Base-by-base conservation (phyloP, 2,797 vertebrate species). In the Esox lucius region DNA sequence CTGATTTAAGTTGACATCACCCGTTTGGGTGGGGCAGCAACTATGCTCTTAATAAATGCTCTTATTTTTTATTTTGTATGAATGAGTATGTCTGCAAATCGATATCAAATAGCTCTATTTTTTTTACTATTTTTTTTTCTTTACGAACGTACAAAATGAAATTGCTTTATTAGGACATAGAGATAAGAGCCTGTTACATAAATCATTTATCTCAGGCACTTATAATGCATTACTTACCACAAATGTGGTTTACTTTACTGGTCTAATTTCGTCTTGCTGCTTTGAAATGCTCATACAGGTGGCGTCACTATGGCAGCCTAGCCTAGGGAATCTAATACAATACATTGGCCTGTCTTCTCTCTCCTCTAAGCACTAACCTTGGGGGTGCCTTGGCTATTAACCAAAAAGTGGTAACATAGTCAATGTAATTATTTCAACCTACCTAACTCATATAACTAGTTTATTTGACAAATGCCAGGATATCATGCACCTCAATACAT, bases 1-100 rank as follows among this genome's bases (percentile, higher is more conserved):
- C 79, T 88, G 78, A 86, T 86, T 77, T 80, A 76, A 83, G 83
- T 75, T 75, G 83, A 84, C 81, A 83, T 71, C 59, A 28, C 24
- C 56, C 35, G 16, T 62, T 82, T 69, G 75, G 22, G n/a, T 72
- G 28, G 75, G 78, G 28, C 28, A 9, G 39, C 19, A 42, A 35
- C 26, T 51, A 22, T 28, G 56, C 66, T 73, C 19, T 46, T 78
- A 69, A 59, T 66, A 79, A 68, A 46, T 65, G 39, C 31, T 65
- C n/a, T 31, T 33, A 17, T 65, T 5, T 35, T 66, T 33, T 31
- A 16, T 65, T 19, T 31, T 3, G 31, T 68, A 17, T 13, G 68
- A 26, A 49, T 28, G 8, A 46, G 6, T n/a, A n/a, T 46, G 42
- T 46, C 9, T 11, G 42, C 35, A 1, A 5, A 39, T 46, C 17